Conservation (phyloP, 2,113 vertebrate genomes). For the Tretioscincus oriximinensis region DNA sequence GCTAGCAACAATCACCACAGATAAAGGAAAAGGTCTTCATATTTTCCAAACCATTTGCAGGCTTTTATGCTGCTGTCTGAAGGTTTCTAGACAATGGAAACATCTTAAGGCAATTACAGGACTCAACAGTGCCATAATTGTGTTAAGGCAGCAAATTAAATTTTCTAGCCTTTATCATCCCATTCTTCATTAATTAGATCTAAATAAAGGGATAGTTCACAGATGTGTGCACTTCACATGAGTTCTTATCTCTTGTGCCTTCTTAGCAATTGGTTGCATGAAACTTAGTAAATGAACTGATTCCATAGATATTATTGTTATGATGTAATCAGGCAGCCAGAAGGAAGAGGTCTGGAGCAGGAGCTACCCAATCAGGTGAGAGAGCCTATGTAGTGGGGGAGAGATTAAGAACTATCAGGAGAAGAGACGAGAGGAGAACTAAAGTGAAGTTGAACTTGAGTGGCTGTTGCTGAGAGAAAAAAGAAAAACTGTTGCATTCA, state of each 20-base stretch:
- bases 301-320: neutral
- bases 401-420: no score
- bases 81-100: neutral
- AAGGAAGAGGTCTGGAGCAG: no score
- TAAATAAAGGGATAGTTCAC: neutral
- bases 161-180: neutral
- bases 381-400: no score
- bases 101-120: neutral
- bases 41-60: neutral
- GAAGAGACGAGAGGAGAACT: no score
- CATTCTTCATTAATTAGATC: slow-evolving; percentile 3
- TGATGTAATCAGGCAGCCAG: no score
- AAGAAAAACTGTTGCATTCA: no score
- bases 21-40: neutral
- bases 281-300: neutral
- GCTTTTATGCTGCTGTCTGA: neutral
- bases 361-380: no score
- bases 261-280: neutral
- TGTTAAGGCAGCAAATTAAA: neutral
- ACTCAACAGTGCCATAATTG: neutral
- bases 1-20: neutral
- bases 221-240: slow-evolving; percentile 4
- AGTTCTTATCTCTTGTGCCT: neutral
- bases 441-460: no score
- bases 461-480: no score